Evolutionary conservation across 2,888 invertebrate species (phyloP).

Genomic region (Clepsis dumicolana): DNA sequence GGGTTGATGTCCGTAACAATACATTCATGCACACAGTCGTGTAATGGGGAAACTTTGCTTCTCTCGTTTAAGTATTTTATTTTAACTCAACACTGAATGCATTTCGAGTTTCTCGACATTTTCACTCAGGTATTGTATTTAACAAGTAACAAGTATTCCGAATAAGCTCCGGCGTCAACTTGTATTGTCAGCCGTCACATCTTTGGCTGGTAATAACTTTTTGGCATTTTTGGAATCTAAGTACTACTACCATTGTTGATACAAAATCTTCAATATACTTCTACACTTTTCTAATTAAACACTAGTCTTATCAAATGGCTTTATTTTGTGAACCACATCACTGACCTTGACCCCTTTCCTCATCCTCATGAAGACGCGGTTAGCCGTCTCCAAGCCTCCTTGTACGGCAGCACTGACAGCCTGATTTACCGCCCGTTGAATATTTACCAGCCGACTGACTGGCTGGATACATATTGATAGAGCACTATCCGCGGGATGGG

Average conservation of each 20-base stretch:
- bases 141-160: too few species aligned
- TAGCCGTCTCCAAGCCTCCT: conserved; percentile 8
- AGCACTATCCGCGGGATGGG: neutral
- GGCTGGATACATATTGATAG: conserved; percentile 16
- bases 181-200: too few species aligned
- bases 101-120: too few species aligned
- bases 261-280: neutral
- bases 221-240: too few species aligned
- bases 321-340: neutral
- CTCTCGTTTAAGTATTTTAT: neutral
- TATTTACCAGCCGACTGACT: conserved; percentile 58
- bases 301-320: too few species aligned
- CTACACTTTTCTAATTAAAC: neutral
- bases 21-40: neutral
- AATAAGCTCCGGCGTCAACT: too few species aligned
- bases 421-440: conserved; percentile 64
- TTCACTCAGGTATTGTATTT: too few species aligned
- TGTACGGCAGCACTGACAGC: conserved; percentile 47
- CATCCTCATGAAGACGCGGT: conserved; percentile 1
- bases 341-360: conserved; percentile 30
- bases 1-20: neutral
- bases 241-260: too few species aligned
- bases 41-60: neutral
- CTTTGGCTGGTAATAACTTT: too few species aligned
- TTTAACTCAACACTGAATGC: too few species aligned